Evolutionary conservation across 1,140 invertebrate species (phyloP).

Genomic region (Anastatus disparis): DNA sequence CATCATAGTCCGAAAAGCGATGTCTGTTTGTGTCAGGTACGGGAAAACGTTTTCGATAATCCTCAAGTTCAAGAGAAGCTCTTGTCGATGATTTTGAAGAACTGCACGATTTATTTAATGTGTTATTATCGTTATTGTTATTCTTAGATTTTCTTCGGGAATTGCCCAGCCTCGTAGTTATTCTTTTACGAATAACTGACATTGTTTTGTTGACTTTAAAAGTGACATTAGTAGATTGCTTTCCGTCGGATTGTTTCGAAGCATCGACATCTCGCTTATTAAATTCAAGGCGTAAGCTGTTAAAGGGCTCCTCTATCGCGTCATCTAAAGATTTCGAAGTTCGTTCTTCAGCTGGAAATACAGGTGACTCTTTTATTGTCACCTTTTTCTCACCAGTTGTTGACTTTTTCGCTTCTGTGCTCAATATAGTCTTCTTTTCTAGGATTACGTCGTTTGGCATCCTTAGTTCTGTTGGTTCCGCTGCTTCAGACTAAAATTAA

Average conservation of each 20-base stretch:
- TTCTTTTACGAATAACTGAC: constrained; percentile 47
- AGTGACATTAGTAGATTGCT: constrained; percentile 18
- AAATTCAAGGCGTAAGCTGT: constrained; percentile 57
- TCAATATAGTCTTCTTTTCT: background rate
- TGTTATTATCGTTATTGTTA: background rate
- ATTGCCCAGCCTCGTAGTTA: constrained; percentile 32
- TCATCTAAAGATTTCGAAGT: constrained; percentile 38
- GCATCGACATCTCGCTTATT: background rate
- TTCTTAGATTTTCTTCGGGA: background rate
- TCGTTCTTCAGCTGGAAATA: background rate
- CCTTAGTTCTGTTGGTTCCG: background rate
- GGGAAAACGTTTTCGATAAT: constrained; percentile 39
- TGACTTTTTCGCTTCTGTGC: background rate
- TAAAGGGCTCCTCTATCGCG: constrained; percentile 49
- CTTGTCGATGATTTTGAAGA: background rate
- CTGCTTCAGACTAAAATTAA: background rate
- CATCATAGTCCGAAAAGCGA: background rate
- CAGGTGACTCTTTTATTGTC: background rate
- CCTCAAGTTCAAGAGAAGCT: constrained; percentile 44
- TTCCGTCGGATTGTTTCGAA: background rate
- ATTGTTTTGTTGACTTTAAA: constrained; percentile 53
- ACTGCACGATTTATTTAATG: background rate
- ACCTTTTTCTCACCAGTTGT: background rate
- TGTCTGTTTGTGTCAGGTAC: constrained; percentile 3
- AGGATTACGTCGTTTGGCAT: background rate